Conservation (phyloP, 2,797 vertebrate genomes). For the Coluber constrictor region DNA sequence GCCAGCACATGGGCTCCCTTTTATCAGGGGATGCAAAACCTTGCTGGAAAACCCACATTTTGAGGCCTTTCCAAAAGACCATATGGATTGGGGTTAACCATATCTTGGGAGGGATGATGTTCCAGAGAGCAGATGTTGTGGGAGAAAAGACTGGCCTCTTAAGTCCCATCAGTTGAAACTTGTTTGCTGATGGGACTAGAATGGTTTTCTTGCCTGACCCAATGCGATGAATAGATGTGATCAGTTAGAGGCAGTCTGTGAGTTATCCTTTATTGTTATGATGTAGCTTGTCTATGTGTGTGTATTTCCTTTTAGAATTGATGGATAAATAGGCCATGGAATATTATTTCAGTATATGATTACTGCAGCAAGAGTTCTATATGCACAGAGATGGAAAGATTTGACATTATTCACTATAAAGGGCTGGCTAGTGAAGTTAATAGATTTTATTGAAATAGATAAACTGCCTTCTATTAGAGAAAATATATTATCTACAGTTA, state of each 20-base stretch:
- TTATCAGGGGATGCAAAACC: neutral
- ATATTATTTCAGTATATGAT: neutral
- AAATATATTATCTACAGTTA: neutral
- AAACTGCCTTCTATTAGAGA: neutral
- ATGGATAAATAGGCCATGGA: neutral
- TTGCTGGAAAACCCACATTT: neutral
- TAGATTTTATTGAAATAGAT: neutral
- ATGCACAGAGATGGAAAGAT: neutral
- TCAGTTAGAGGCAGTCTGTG: neutral
- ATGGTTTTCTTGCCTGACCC: neutral
- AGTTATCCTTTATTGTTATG: neutral
- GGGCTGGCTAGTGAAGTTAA: neutral
- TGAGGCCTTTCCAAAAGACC: neutral
- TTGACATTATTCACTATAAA: neutral
- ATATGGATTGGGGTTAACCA: neutral
- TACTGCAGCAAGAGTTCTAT: neutral
- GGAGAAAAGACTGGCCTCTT: neutral
- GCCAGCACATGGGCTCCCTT: neutral
- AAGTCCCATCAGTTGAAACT: neutral
- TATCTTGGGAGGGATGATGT: neutral
- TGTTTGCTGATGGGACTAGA: neutral
- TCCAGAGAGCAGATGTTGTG: neutral
- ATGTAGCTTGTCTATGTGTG: neutral
- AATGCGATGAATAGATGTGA: neutral
- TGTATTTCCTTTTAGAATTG: neutral